Evolutionary conservation across 1,140 invertebrate species (phyloP).

Genomic region (Rhynchophorus ferrugineus): DNA sequence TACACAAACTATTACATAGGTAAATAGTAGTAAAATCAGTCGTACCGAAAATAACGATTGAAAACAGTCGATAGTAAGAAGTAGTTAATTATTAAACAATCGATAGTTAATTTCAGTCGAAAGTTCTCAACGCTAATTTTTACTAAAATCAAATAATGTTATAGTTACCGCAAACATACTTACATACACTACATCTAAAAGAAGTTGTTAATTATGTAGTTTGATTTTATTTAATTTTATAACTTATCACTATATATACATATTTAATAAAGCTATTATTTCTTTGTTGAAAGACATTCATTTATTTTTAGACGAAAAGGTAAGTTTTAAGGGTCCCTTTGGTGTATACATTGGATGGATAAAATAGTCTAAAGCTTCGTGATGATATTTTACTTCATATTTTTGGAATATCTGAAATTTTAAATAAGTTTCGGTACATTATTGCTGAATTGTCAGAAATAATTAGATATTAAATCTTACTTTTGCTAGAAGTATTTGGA

Average conservation of each 20-base stretch:
- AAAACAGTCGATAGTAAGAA: too few species aligned
- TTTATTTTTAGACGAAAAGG: constrained; percentile 39
- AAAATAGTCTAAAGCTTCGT: constrained; percentile 57
- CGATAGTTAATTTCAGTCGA: too few species aligned
- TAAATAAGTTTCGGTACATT: too few species aligned
- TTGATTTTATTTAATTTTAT: not conserved
- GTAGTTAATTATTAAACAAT: too few species aligned
- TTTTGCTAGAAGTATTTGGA: constrained; percentile 59
- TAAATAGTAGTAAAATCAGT: too few species aligned
- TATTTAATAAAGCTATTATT: not conserved
- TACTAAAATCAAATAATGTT: constrained; percentile 29
- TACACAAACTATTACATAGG: too few species aligned
- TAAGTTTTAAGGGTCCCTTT: constrained; percentile 57
- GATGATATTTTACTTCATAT: constrained; percentile 58
- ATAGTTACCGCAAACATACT: not conserved
- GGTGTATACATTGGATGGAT: constrained; percentile 70
- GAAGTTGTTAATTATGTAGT: not conserved
- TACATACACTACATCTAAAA: not conserved
- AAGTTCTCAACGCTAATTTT: too few species aligned
- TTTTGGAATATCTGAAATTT: constrained; percentile 56
- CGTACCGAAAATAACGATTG: too few species aligned
- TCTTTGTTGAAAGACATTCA: too few species aligned
- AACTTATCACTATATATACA: not conserved
- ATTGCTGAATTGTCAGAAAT: too few species aligned
- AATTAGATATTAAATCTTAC: too few species aligned